Evolutionary conservation across 1,140 invertebrate genomes (phyloP).

Genomic region (Ceratina australensis): DNA sequence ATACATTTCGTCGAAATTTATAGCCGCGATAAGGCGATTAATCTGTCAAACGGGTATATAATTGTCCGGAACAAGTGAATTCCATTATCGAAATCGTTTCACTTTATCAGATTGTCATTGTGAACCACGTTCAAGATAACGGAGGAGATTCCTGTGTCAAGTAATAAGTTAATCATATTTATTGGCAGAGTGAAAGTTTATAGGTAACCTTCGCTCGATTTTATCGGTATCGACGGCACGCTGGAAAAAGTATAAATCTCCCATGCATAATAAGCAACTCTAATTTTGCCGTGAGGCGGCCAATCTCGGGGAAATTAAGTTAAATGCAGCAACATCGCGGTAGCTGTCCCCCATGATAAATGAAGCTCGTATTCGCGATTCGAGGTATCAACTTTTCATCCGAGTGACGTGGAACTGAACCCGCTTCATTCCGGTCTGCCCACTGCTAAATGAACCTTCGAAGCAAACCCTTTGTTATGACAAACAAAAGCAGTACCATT

Average conservation of each 20-base stretch:
- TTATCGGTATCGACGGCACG: background rate
- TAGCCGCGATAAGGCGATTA: background rate
- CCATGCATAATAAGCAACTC: background rate
- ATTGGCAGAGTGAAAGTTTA: too few relatives aligned
- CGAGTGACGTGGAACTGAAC: background rate
- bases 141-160: too few relatives aligned
- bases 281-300: background rate
- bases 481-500: too few relatives aligned
- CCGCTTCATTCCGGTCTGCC: background rate
- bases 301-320: conserved; percentile 7
- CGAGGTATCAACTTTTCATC: background rate
- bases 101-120: background rate
- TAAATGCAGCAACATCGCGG: background rate
- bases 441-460: background rate
- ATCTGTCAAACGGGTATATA: too few relatives aligned
- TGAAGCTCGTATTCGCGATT: background rate
- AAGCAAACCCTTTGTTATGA: background rate
- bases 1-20: conserved; percentile 8
- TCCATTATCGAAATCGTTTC: background rate
- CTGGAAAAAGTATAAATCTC: background rate
- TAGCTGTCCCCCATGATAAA: background rate
- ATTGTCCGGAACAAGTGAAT: background rate
- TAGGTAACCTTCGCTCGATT: background rate
- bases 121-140: background rate
- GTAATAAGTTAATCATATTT: too few relatives aligned